phyloP scores from a whole-genome alignment of 2,888 invertebrate species.

The Lepidocyrtoides sp. region DNA sequence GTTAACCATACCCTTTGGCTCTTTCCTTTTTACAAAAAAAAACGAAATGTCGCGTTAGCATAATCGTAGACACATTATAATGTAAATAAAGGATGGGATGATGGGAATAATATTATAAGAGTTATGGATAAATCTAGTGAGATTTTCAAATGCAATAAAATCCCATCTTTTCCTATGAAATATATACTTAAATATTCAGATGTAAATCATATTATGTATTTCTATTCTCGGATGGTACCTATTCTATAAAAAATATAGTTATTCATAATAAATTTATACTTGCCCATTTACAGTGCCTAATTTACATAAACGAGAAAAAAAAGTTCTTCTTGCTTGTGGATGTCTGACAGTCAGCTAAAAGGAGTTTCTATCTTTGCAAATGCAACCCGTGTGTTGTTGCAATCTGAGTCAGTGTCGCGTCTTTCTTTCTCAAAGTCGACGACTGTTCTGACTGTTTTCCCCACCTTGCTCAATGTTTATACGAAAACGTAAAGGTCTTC shows the following conservation, averaged over 20 bases:
- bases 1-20: conserved; percentile 23
- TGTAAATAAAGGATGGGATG: conserved; percentile 38
- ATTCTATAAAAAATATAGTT: background rate
- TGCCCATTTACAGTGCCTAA: background rate
- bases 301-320: background rate
- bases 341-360: background rate
- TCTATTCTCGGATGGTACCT: background rate
- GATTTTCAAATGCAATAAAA: conserved; percentile 59
- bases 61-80: conserved; percentile 41
- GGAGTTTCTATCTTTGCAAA: conserved; percentile 9
- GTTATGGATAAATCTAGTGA: conserved; percentile 50
- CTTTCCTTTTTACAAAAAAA: background rate
- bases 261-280: background rate
- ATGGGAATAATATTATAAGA: conserved; percentile 31
- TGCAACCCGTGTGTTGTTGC: background rate
- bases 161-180: conserved; percentile 17
- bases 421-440: conserved; percentile 7
- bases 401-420: background rate
- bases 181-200: too few species aligned
- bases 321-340: background rate
- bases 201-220: too few species aligned
- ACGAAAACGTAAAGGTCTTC: background rate
- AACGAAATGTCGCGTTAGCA: conserved; percentile 2
- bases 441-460: background rate
- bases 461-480: background rate